A percentile compares a stretch with the other conserved stretches of the same genome.
Evolutionary conservation across 2,797 vertebrate species (phyloP).

Genomic region (Melanotaenia pygmaea): DNA sequence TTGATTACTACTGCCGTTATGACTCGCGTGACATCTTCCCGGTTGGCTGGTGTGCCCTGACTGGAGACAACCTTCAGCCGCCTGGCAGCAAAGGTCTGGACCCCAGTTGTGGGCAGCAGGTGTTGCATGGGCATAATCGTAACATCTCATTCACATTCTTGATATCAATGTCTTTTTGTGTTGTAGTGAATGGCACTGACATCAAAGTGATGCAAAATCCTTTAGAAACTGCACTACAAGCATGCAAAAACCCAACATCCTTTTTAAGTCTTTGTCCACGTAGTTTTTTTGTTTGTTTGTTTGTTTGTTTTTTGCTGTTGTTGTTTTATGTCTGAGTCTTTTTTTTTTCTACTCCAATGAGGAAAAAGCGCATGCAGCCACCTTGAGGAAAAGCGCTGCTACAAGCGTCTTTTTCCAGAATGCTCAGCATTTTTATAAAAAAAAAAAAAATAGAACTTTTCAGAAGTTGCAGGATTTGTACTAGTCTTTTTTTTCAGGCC

Average conservation of each 20-base stretch:
- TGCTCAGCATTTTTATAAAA: no score
- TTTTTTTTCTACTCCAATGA: no score
- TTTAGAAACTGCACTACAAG: not conserved
- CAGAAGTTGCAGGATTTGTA: no score
- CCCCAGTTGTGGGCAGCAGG: not conserved
- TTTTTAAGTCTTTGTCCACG: not conserved
- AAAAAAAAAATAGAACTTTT: no score
- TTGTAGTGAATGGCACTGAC: no score
- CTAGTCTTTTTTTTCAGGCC: no score
- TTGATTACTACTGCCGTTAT: conserved; percentile 99
- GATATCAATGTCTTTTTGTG: not conserved
- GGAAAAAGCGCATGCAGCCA: no score
- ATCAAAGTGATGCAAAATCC: no score
- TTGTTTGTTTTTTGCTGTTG: no score
- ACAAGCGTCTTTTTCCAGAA: no score
- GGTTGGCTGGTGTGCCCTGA: conserved; percentile 96
- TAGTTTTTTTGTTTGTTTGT: not conserved
- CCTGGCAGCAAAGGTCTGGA: conserved; percentile 94
- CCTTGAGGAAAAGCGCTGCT: no score
- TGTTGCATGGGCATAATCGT: not conserved
- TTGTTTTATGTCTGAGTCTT: no score
- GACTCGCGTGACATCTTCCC: conserved; percentile 99
- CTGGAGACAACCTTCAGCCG: conserved; percentile 98
- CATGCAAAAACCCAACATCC: not conserved
- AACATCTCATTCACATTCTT: not conserved